These are phyloP conservation scores for Ptilorrhoa leucosticta DNA, from an alignment of 2,113 vertebrate genomes.

Conservation along the genomic window DNA sequence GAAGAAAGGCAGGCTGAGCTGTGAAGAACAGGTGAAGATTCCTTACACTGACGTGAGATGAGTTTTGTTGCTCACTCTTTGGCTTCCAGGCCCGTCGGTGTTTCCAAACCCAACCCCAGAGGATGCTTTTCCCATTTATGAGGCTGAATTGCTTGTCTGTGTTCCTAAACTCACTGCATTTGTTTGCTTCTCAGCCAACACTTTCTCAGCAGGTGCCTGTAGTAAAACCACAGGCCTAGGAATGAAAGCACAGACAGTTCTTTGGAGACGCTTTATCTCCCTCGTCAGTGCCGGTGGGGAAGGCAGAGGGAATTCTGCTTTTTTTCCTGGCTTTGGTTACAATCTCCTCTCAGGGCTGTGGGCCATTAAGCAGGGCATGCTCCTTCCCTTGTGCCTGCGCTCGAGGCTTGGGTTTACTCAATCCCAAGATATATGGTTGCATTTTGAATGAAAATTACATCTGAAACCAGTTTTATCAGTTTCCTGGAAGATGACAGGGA, in stretches of 20 bases:
- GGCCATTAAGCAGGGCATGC: not conserved
- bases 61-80: not conserved
- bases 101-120: not conserved
- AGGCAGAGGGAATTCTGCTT: not conserved
- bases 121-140: not conserved
- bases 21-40: not conserved
- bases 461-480: slow-evolving; percentile 56
- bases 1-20: not conserved
- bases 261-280: not conserved
- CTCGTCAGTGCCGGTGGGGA: fast-evolving
- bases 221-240: not conserved
- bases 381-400: not conserved
- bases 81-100: not conserved
- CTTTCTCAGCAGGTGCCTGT: not conserved
- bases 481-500: slow-evolving; percentile 34
- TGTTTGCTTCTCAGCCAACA: not conserved
- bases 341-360: not conserved
- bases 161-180: not conserved
- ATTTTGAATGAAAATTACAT: slow-evolving; percentile 8
- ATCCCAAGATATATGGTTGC: not conserved
- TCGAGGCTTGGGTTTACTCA: not conserved
- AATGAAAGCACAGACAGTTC: not conserved
- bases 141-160: not conserved
- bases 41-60: not conserved
- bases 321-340: not conserved